Conservation (phyloP, 1,140 invertebrate genomes). For the Orchesella cincta region DNA sequence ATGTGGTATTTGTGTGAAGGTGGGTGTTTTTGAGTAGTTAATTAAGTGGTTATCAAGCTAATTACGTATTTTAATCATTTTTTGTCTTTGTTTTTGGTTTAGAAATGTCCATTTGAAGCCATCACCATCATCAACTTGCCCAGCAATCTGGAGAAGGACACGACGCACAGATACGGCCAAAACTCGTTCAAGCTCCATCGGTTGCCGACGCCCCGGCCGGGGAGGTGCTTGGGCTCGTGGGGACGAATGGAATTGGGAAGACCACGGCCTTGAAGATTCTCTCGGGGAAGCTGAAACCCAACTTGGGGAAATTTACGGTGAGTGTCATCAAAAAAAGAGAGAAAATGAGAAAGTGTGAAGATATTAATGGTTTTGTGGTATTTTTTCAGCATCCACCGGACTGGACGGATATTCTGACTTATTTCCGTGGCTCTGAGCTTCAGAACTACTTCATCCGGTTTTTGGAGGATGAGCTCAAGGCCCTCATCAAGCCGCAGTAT, state of each 20-base stretch:
- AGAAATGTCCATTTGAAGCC: conserved; percentile 99
- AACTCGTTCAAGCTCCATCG: conserved; percentile 99
- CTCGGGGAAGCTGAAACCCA: conserved; percentile 98
- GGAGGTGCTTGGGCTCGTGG: conserved; percentile 95
- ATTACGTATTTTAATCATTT: neutral
- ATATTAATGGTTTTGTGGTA: no score
- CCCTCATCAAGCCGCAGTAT: conserved; percentile 98
- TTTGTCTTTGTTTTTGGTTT: conserved; percentile 52
- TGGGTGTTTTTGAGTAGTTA: conserved; percentile 49
- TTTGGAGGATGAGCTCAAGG: conserved; percentile 96
- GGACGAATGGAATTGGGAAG: conserved; percentile 99
- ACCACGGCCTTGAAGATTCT: conserved; percentile 98
- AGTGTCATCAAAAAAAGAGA: no score
- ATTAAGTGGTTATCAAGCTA: neutral
- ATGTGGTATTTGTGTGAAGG: conserved; percentile 95
- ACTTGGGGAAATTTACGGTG: conserved; percentile 89
- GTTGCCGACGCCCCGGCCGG: conserved; percentile 90
- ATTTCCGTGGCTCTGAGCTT: conserved; percentile 97
- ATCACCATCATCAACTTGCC: conserved; percentile 99
- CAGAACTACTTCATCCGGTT: conserved; percentile 99
- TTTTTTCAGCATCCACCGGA: conserved; percentile 98
- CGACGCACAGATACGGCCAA: conserved; percentile 97
- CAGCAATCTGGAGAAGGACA: conserved; percentile 96
- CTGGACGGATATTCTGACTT: conserved; percentile 96
- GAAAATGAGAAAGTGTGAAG: no score